Conservation (phyloP, 1,140 invertebrate genomes). For the Bursaphelenchus mucronatus region DNA sequence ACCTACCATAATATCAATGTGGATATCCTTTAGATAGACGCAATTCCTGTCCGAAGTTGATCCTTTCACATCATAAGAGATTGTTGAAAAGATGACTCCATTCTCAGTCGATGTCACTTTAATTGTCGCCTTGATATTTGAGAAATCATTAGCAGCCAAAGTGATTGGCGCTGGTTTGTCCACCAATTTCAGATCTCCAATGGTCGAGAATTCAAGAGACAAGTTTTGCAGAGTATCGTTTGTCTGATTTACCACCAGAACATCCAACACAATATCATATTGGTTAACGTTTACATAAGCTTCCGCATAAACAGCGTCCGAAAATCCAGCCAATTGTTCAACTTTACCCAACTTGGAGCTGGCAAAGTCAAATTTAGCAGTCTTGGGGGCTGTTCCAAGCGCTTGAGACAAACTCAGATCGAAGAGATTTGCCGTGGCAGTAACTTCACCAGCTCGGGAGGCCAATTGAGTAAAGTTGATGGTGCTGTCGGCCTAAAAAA, state of each 20-base stretch:
- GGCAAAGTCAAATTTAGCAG: conserved; percentile 67
- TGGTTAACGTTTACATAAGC: conserved; percentile 99
- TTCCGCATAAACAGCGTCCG: conserved; percentile 97
- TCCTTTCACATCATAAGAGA: conserved; percentile 71
- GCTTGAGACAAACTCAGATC: conserved; percentile 89
- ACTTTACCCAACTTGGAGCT: conserved; percentile 70
- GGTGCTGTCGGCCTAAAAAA: conserved; percentile 78
- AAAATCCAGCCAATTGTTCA: conserved; percentile 98
- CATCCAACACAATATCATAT: conserved; percentile 94
- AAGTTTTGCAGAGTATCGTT: conserved; percentile 92
- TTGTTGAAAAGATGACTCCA: conserved; percentile 98
- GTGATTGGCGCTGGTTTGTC: conserved; percentile 93
- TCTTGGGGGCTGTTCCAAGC: conserved; percentile 69
- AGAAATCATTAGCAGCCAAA: conserved; percentile 89
- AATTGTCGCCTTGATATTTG: conserved; percentile 76
- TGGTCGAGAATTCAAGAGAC: conserved; percentile 89
- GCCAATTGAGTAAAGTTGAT: conserved; percentile 79
- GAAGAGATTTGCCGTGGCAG: conserved; percentile 77
- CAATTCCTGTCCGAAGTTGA: conserved; percentile 89
- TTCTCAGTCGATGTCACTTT: conserved; percentile 89
- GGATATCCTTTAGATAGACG: conserved; percentile 96
- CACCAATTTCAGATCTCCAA: conserved; percentile 91
- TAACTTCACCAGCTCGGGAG: conserved; percentile 67
- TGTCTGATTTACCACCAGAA: conserved; percentile 95
- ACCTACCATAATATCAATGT: conserved; percentile 89